phyloP scores from a whole-genome alignment of 1,140 invertebrate species.

The Aphidius gifuensis region DNA sequence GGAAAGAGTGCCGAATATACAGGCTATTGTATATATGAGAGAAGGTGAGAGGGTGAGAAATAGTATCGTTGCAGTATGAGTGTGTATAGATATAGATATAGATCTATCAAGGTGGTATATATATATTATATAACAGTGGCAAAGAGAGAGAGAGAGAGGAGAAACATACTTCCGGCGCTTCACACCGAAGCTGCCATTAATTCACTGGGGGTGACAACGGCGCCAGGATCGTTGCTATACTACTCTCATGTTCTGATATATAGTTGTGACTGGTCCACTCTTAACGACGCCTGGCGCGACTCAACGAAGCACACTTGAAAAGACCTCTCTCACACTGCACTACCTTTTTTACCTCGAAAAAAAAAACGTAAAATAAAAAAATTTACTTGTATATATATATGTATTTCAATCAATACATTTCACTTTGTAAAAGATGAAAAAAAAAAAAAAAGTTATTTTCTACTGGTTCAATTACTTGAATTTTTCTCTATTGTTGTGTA shows the following conservation, averaged over 20 bases:
- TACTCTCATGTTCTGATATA: constrained; percentile 15
- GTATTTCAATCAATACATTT: too few relatives aligned
- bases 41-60: neutral
- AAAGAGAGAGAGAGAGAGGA: constrained; percentile 3
- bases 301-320: neutral
- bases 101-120: too few relatives aligned
- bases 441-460: too few relatives aligned
- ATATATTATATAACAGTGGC: too few relatives aligned
- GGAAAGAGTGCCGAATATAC: too few relatives aligned
- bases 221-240: constrained; percentile 16
- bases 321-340: neutral
- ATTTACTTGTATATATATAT: too few relatives aligned
- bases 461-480: too few relatives aligned
- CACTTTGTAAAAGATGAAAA: too few relatives aligned
- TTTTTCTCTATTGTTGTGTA: too few relatives aligned
- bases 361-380: too few relatives aligned
- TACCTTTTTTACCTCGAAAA: neutral
- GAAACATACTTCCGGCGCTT: constrained; percentile 21
- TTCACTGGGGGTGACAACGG: constrained; percentile 23
- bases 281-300: constrained; percentile 20
- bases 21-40: too few relatives aligned
- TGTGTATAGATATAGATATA: neutral
- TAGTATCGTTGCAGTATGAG: constrained; percentile 4
- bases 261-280: constrained; percentile 12
- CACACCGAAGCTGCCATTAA: constrained; percentile 22